These are phyloP conservation scores for Aphelenchoides avenae DNA, from an alignment of 1,140 invertebrate species.

Conservation along the genomic window DNA sequence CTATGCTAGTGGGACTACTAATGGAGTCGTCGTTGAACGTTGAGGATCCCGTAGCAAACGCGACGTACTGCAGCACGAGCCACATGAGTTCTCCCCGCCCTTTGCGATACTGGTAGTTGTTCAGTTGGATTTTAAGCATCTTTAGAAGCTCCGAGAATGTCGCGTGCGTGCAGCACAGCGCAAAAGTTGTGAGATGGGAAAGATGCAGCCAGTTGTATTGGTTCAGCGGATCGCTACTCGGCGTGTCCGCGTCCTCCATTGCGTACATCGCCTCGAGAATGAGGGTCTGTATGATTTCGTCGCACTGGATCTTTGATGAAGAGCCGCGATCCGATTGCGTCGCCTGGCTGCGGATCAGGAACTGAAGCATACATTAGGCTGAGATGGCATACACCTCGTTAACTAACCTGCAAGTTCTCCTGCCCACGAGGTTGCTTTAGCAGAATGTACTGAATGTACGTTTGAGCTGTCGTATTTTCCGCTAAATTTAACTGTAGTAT, in stretches of 20 bases:
- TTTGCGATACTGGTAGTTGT: slow-evolving; percentile 28
- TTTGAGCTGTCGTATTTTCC: slow-evolving; percentile 34
- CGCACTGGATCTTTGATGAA: slow-evolving; percentile 28
- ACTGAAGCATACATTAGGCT: too few species aligned
- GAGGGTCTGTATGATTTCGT: slow-evolving; percentile 40
- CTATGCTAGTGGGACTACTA: too few species aligned
- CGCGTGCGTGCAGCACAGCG: slow-evolving; percentile 20
- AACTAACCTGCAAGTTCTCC: slow-evolving; percentile 33
- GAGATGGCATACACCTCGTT: too few species aligned
- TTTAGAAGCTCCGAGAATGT: slow-evolving; percentile 16
- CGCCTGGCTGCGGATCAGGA: too few species aligned
- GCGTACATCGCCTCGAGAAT: slow-evolving; percentile 46
- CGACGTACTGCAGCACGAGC: slow-evolving; percentile 37
- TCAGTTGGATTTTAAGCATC: slow-evolving; percentile 28
- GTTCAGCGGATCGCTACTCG: slow-evolving; percentile 23
- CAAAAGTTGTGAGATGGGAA: slow-evolving; percentile 37
- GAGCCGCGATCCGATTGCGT: too few species aligned
- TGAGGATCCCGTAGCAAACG: slow-evolving; percentile 20
- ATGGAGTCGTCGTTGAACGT: too few species aligned
- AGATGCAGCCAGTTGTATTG: slow-evolving; percentile 46
- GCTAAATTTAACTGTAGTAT: too few species aligned
- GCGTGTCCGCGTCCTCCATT: slow-evolving; percentile 32
- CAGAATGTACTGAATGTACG: slow-evolving; percentile 41
- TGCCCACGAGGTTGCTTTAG: slow-evolving; percentile 43
- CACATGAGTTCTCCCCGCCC: slow-evolving; percentile 41